phyloP scores from a whole-genome alignment of 2,888 invertebrate species.

The Synergus laeviventris region DNA sequence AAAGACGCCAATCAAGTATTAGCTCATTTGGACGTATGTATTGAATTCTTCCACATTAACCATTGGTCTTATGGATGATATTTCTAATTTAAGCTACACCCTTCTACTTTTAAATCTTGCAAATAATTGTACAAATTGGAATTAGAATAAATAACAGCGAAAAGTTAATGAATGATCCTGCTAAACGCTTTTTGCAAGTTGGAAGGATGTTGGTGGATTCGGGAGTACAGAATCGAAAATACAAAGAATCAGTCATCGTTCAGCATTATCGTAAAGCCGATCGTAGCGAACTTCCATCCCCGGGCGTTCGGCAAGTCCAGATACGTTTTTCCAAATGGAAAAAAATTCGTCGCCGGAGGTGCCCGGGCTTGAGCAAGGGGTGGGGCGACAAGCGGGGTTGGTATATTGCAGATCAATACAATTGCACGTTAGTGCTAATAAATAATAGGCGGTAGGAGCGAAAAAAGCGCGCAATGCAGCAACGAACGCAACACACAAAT shows the following conservation, averaged over 20 bases:
- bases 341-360: slow-evolving; percentile 73
- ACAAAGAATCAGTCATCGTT: slow-evolving; percentile 67
- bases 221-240: slow-evolving; percentile 53
- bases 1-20: background rate
- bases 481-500: slow-evolving; percentile 76
- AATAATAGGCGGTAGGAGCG: slow-evolving; percentile 76
- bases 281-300: slow-evolving; percentile 73
- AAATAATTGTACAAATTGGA: background rate
- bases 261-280: slow-evolving; percentile 71
- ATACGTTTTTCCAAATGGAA: slow-evolving; percentile 74
- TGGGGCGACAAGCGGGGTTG: slow-evolving; percentile 62
- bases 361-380: slow-evolving; percentile 61
- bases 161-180: slow-evolving; percentile 25
- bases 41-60: background rate
- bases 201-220: slow-evolving; percentile 41
- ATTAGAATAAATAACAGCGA: background rate
- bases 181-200: slow-evolving; percentile 18
- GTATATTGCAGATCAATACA: slow-evolving; percentile 76
- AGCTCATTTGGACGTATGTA: background rate
- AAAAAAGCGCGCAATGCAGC: slow-evolving; percentile 76
- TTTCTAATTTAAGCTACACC: background rate
- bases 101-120: background rate
- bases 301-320: slow-evolving; percentile 72
- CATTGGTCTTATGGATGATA: background rate
- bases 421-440: slow-evolving; percentile 77